Evolutionary conservation across 2,888 invertebrate species (phyloP).

Genomic region (Drosophila anomelani): DNA sequence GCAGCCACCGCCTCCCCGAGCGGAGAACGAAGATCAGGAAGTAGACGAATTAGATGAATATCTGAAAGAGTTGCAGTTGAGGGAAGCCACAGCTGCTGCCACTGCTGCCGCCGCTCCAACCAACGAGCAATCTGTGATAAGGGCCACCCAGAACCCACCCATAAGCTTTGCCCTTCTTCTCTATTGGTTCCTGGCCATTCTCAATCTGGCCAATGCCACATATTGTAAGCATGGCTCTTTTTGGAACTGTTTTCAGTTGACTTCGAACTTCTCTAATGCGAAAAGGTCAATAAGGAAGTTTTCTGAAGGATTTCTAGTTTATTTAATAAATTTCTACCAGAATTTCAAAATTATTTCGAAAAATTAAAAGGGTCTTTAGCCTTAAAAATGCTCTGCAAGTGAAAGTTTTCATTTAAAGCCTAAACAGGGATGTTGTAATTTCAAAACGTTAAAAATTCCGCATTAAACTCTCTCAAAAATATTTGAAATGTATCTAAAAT

Average conservation of each 20-base stretch:
- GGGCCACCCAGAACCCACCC: slow-evolving; percentile 30
- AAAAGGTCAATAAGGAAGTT: neutral
- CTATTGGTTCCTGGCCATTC: slow-evolving; percentile 83
- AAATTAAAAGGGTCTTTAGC: too few relatives aligned
- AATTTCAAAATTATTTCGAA: neutral
- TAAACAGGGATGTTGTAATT: neutral
- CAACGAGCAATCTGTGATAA: slow-evolving; percentile 50
- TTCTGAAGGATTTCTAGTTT: neutral
- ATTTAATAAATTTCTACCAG: neutral
- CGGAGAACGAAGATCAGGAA: slow-evolving; percentile 55
- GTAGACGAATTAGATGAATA: slow-evolving; percentile 84
- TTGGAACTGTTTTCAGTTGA: slow-evolving; percentile 29
- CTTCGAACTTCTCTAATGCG: slow-evolving; percentile 33
- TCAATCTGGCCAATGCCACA: slow-evolving; percentile 83
- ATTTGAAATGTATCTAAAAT: neutral
- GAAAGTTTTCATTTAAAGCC: neutral
- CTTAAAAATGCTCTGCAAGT: neutral
- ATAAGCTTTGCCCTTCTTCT: slow-evolving; percentile 81
- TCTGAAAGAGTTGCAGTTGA: slow-evolving; percentile 82
- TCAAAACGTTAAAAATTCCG: neutral
- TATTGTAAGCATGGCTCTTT: slow-evolving; percentile 81
- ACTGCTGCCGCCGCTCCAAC: neutral
- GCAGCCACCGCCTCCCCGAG: slow-evolving; percentile 8
- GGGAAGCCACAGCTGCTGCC: slow-evolving; percentile 40
- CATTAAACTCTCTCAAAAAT: neutral